phyloP scores from a whole-genome alignment of 2,113 vertebrate genomes.

The Macquaria australasica region DNA sequence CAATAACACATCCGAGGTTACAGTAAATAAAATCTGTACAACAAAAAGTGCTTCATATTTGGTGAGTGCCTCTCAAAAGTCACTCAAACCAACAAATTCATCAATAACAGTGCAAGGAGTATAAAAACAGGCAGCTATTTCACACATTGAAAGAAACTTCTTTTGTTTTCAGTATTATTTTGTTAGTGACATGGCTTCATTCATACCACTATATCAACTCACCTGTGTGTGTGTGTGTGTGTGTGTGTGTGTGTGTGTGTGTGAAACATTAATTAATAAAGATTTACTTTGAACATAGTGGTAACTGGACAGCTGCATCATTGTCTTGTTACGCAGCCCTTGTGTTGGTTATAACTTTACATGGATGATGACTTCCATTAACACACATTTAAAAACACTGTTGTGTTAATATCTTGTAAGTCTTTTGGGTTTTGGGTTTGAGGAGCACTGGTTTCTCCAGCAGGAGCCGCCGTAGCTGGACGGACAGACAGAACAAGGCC shows the following conservation, averaged over 20 bases:
- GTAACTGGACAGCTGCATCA: neutral
- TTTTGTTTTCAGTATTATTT: neutral
- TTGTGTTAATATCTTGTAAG: slow-evolving; percentile 74
- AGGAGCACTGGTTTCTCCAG: slow-evolving; percentile 89
- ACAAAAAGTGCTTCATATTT: slow-evolving; percentile 71
- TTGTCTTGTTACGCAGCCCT: neutral
- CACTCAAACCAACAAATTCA: slow-evolving; percentile 16
- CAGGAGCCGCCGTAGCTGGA: slow-evolving; percentile 88
- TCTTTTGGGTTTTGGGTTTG: slow-evolving; percentile 66
- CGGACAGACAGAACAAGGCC: slow-evolving; percentile 90
- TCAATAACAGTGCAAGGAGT: slow-evolving; percentile 68
- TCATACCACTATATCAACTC: neutral
- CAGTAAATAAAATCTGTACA: slow-evolving; percentile 48
- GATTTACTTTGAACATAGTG: slow-evolving; percentile 8
- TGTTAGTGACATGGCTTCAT: neutral
- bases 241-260: neutral
- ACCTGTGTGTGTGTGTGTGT: neutral
- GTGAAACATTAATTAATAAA: neutral
- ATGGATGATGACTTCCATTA: neutral
- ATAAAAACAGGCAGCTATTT: neutral
- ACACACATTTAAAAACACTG: neutral
- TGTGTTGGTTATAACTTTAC: neutral
- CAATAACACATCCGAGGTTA: slow-evolving; percentile 17
- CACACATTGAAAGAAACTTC: neutral
- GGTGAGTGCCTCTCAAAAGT: slow-evolving; percentile 23